Evolutionary conservation across 2,888 invertebrate species (phyloP), one percentile per base, ranked within the genome.

Genomic region (Drosophila mercatorum): DNA sequence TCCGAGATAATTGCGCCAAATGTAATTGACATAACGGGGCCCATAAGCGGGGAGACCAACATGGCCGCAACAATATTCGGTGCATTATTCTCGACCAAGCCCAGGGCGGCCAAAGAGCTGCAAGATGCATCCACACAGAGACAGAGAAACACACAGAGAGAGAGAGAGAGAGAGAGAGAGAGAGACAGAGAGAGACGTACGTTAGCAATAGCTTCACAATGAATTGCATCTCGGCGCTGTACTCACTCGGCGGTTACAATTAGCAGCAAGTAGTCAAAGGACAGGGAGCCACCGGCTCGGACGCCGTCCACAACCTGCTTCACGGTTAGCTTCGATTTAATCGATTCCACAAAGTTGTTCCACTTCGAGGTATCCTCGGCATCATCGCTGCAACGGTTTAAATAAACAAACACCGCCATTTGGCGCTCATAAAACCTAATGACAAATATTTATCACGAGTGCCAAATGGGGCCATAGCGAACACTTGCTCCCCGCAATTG

Each of bases 21-120:
- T 61, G 97, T 96, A 76, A 96, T 95, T n/a, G 97, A 97, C 95
- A 97, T 96, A 14, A 97, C 97, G 0, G 97, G 97, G 1, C 97
- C 97, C 96, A 96, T 96, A 12, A 96, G 93, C 0, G 96, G 96
- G 2, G 96, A 96, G 1, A 96, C 96, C 83, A 96, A 92, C 96
- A 96, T 96, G 34, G 96, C 96, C 34, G 96, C 96, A 28, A 95
- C 95, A 75, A 97, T 95, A 83, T 96, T 96, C 0, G 97, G 96
- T 7, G 97, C 95, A 90, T 96, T 97, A 93, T 96, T 96, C 92
- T 97, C 97, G 31, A 96, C 95, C 46, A 97, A 93, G 51, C 97
- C 97, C 65, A 97, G 93, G n/a, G 96, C 96, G 63, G 97, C 97
- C 68, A 97, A 94, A 66, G 96, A 95, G 92, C 97, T 97, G 89